These are phyloP conservation scores for Drosophila yakuba DNA, from an alignment of 1,140 invertebrate species.

Conservation along the genomic window DNA sequence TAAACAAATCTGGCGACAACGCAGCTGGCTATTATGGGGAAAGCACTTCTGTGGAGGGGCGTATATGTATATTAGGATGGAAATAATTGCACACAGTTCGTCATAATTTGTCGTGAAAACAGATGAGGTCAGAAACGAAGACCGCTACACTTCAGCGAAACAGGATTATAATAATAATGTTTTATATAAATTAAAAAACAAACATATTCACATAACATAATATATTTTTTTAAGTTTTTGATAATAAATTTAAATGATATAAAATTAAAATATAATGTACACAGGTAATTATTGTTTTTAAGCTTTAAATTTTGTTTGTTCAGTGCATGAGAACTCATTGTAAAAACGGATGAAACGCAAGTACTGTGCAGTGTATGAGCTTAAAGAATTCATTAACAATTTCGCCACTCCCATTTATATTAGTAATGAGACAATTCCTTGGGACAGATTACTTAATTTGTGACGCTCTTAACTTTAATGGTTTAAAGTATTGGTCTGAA, in stretches of 20 bases:
- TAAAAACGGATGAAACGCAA: conserved; percentile 52
- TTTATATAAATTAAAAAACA: too few relatives aligned
- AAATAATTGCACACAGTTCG: conserved; percentile 57
- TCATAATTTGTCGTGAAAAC: conserved; percentile 64
- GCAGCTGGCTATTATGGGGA: conserved; percentile 27
- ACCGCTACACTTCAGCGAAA: background rate
- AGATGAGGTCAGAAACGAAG: background rate
- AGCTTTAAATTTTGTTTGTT: too few relatives aligned
- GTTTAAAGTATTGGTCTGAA: background rate
- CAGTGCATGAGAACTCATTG: conserved; percentile 30
- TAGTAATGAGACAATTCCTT: conserved; percentile 7
- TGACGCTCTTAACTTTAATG: conserved; percentile 15
- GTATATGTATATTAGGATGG: conserved; percentile 17
- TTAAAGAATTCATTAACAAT: conserved; percentile 50
- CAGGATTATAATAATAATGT: too few relatives aligned
- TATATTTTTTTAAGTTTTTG: too few relatives aligned
- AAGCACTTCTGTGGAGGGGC: conserved; percentile 1
- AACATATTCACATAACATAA: too few relatives aligned
- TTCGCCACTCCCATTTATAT: conserved; percentile 34
- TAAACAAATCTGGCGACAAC: conserved; percentile 49
- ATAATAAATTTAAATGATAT: too few relatives aligned
- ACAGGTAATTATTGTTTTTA: too few relatives aligned
- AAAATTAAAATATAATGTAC: too few relatives aligned
- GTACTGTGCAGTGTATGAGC: conserved; percentile 34
- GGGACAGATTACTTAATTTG: conserved; percentile 15